A percentile compares a stretch with the other conserved stretches of the same genome.
phyloP scores from a whole-genome alignment of 2,113 vertebrate genomes.

The Megalops atlanticus region DNA sequence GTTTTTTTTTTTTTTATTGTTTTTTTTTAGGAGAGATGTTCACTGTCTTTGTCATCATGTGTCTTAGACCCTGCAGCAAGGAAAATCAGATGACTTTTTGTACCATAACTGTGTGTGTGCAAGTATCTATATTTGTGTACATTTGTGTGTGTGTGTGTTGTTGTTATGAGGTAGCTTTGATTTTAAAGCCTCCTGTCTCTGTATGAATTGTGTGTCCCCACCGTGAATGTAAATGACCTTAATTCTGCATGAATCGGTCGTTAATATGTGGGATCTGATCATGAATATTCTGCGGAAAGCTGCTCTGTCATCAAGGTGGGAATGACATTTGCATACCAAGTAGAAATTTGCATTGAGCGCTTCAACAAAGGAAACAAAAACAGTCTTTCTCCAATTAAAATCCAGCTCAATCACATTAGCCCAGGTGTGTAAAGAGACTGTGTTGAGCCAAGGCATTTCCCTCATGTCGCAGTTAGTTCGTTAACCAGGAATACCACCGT shows the following conservation, averaged over 20 bases:
- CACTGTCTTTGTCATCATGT: background rate
- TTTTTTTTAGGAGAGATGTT: background rate
- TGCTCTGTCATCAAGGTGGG: conserved; percentile 3
- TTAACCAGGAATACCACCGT: too few relatives aligned
- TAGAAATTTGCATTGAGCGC: conserved; percentile 3
- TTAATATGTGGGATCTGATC: conserved; percentile 8
- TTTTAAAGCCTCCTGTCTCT: background rate
- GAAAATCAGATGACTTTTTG: background rate
- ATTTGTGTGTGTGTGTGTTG: background rate
- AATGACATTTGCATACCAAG: conserved; percentile 13
- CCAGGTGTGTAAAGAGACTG: background rate
- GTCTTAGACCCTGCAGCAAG: background rate
- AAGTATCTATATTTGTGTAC: too few relatives aligned
- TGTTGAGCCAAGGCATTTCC: background rate
- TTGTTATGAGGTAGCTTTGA: too few relatives aligned
- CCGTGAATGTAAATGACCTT: conserved; percentile 1
- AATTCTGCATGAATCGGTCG: conserved; percentile 11
- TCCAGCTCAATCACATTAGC: conserved; percentile 8
- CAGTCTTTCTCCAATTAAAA: background rate
- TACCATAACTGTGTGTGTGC: too few relatives aligned
- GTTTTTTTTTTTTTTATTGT: background rate
- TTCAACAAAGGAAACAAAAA: conserved; percentile 9
- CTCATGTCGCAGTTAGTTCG: too few relatives aligned
- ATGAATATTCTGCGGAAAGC: background rate
- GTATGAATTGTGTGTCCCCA: background rate